These are phyloP conservation scores for Xestobium rufovillosum DNA, from an alignment of 2,888 invertebrate genomes.

Conservation along the genomic window DNA sequence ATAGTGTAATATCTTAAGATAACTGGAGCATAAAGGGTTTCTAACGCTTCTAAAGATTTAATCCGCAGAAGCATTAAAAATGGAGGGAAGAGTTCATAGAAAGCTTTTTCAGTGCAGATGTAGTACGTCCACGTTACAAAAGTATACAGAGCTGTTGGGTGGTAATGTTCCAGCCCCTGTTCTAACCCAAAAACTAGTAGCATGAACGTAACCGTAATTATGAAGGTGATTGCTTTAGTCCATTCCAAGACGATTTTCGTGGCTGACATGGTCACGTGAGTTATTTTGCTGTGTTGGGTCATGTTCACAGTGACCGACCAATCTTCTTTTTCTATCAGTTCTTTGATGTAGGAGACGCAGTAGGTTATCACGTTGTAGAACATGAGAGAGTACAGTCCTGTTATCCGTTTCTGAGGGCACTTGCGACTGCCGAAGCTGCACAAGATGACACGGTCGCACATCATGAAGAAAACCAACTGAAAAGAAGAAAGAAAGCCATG, in stretches of 20 bases:
- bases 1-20: slow-evolving; percentile 55
- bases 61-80: slow-evolving; percentile 52
- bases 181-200: slow-evolving; percentile 67
- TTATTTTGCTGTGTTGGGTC: slow-evolving; percentile 59
- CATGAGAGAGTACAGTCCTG: slow-evolving; percentile 69
- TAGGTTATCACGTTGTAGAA: slow-evolving; percentile 77
- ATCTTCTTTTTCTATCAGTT: slow-evolving; percentile 65
- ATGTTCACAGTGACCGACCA: slow-evolving; percentile 72
- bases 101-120: slow-evolving; percentile 63
- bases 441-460: slow-evolving; percentile 59
- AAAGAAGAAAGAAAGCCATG: slow-evolving; percentile 26
- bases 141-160: slow-evolving; percentile 60
- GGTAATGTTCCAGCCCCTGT: slow-evolving; percentile 67
- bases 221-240: slow-evolving; percentile 74
- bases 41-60: slow-evolving; percentile 62
- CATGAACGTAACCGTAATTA: slow-evolving; percentile 69
- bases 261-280: slow-evolving; percentile 73
- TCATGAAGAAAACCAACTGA: slow-evolving; percentile 64
- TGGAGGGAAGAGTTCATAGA: slow-evolving; percentile 57
- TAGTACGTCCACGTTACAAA: slow-evolving; percentile 62
- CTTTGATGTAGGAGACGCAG: slow-evolving; percentile 67
- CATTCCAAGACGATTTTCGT: slow-evolving; percentile 75
- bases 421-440: slow-evolving; percentile 45
- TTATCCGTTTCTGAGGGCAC: slow-evolving; percentile 45
- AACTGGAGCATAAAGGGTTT: slow-evolving; percentile 61